Evolutionary conservation across 2,113 vertebrate genomes (phyloP).

Genomic region (Danio rerio): DNA sequence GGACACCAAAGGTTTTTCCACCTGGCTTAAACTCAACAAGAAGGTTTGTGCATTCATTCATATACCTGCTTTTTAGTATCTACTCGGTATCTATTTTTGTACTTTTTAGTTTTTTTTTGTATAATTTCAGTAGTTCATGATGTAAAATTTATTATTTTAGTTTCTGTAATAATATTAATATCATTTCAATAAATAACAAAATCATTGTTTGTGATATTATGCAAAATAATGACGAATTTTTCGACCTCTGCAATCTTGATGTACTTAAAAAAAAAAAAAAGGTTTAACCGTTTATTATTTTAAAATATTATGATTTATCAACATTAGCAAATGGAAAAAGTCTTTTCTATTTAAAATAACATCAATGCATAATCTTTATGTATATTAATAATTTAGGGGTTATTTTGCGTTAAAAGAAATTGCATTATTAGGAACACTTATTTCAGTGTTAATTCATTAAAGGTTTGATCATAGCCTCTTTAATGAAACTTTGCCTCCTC

Average conservation of each 20-base stretch:
- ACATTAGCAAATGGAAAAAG: not conserved
- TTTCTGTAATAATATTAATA: no score
- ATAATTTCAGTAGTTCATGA: no score
- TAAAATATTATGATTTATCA: not conserved
- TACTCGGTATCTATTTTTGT: not conserved
- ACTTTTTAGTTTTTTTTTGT: not conserved
- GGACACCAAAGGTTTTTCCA: slow-evolving; percentile 96
- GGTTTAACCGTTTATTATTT: not conserved
- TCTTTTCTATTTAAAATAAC: no score
- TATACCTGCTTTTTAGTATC: not conserved
- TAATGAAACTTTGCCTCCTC: no score
- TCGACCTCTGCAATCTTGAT: no score
- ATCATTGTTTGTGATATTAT: not conserved
- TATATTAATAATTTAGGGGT: no score
- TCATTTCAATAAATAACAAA: not conserved
- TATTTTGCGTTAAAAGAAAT: no score
- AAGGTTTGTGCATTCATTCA: slow-evolving; percentile 78
- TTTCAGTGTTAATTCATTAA: no score
- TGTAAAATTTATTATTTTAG: no score
- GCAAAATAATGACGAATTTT: not conserved
- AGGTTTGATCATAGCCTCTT: no score
- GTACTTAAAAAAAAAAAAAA: not conserved
- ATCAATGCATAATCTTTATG: no score
- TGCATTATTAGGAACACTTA: no score
- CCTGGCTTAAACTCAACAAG: slow-evolving; percentile 98